Evolutionary conservation across 1,140 invertebrate genomes (phyloP), one percentile per base, ranked within the genome.

Genomic region (Hycleus cichorii): DNA sequence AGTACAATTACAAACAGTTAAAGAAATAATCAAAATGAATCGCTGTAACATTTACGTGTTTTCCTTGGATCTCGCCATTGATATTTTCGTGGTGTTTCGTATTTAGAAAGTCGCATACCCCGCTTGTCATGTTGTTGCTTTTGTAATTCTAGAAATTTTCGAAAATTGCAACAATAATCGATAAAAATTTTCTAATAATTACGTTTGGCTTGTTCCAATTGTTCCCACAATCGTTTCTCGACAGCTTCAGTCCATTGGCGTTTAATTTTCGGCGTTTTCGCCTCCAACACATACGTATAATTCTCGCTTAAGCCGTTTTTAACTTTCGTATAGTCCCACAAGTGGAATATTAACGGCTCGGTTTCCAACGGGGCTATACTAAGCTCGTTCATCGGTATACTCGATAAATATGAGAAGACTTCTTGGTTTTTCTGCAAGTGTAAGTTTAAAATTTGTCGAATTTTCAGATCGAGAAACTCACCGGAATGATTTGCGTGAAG

Each of bases 151-250:
- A 46, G 1, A 18, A 9, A 6, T n/a, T 3, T 18, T 44, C n/a
- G 18, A 11, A 44, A n/a, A 44, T 44, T 8, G n/a, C 18, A 4
- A 44, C n/a, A 44, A 18, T 44, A 44, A 11, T 44, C 18, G 18
- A 32, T 7, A 32, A 7, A 32, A 32, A 32, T 32, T 32, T 0
- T 32, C 32, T 32, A 32, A 32, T 32, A 32, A 5, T 32, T 47
- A 70, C 69, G 65, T 68, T 66, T 70, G 11, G 55, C 50, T 57
- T 64, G 62, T 25, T 62, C 42, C 27, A 70, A 49, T 56, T 70
- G 67, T 10, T 63, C 45, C 69, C 69, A 70, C 42, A 70, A 57
- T 49, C 59, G 67, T 7, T 61, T 57, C 45, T 69, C 64, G 11
- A 70, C 65, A n/a, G 49, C 49, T 11, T 54, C n/a, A n/a, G 57